Evolutionary conservation across 2,888 invertebrate species (phyloP).

Genomic region (Nomada goodeniana): DNA sequence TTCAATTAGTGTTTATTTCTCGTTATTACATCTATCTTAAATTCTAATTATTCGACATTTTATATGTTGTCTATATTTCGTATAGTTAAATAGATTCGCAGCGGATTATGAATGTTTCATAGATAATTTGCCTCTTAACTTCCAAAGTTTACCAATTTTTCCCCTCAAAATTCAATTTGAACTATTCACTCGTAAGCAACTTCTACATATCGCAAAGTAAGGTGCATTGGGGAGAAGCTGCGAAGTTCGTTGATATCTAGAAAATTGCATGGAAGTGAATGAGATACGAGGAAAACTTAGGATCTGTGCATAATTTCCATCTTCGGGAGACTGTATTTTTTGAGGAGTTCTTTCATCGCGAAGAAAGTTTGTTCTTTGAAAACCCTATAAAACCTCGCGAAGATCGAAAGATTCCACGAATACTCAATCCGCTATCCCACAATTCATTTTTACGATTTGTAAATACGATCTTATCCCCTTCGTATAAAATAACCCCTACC

Average conservation of each 20-base stretch:
- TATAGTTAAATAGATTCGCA: too few species aligned
- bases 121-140: neutral
- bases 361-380: conserved; percentile 8
- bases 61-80: too few species aligned
- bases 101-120: too few species aligned
- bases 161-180: neutral
- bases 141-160: neutral
- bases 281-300: neutral
- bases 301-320: conserved; percentile 29
- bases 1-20: too few species aligned
- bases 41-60: too few species aligned
- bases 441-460: neutral
- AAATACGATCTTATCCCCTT: neutral
- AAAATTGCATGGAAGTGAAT: conserved; percentile 26
- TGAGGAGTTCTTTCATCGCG: neutral
- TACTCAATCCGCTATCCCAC: neutral
- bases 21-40: too few species aligned
- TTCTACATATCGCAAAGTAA: conserved; percentile 13
- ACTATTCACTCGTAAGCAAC: conserved; percentile 2
- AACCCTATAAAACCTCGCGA: neutral
- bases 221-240: conserved; percentile 1
- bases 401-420: neutral
- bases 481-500: neutral
- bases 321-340: neutral
- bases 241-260: conserved; percentile 29